phyloP scores from a whole-genome alignment of 2,797 vertebrate genomes.

The Takifugu ocellatus region DNA sequence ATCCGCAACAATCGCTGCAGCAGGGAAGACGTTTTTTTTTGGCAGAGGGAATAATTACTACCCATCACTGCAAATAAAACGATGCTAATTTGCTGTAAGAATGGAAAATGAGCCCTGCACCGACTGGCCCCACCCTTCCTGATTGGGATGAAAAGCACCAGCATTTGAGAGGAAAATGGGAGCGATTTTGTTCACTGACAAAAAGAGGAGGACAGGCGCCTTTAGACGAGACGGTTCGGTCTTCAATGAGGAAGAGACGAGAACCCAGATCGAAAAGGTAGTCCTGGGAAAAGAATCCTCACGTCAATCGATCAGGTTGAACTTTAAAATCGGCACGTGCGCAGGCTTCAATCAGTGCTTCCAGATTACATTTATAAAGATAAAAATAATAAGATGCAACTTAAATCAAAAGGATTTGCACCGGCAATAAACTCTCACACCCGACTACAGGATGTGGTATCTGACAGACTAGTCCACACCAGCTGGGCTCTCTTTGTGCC shows the following conservation, averaged over 20 bases:
- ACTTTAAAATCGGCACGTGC: neutral
- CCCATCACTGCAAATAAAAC: conserved; percentile 51
- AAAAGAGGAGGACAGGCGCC: conserved; percentile 41
- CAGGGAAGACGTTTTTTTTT: conserved; percentile 24
- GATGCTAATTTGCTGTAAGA: conserved; percentile 52
- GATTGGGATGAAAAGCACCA: conserved; percentile 45
- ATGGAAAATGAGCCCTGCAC: conserved; percentile 43
- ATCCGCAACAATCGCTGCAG: conserved; percentile 32
- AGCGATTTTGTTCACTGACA: conserved; percentile 55
- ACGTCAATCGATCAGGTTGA: neutral
- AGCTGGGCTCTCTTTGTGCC: conserved; percentile 92
- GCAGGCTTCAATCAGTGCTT: neutral
- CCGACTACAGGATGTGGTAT: conserved; percentile 81
- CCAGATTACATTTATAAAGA: neutral
- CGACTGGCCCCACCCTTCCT: conserved; percentile 58
- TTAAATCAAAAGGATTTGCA: conserved; percentile 44
- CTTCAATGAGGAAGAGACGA: conserved; percentile 3
- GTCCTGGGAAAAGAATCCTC: conserved; percentile 13
- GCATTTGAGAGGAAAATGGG: conserved; percentile 61
- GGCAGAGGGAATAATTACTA: conserved; percentile 54
- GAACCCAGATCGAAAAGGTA: conserved; percentile 18
- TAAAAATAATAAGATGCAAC: neutral
- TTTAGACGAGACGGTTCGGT: conserved; percentile 17
- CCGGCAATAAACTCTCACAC: conserved; percentile 59
- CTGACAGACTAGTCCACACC: conserved; percentile 82